Percentiles rank a stretch among this genome's conserved stretches.
These are phyloP conservation scores for Drosophila buzzatii DNA, from an alignment of 2,888 invertebrate species.

Conservation along the genomic window DNA sequence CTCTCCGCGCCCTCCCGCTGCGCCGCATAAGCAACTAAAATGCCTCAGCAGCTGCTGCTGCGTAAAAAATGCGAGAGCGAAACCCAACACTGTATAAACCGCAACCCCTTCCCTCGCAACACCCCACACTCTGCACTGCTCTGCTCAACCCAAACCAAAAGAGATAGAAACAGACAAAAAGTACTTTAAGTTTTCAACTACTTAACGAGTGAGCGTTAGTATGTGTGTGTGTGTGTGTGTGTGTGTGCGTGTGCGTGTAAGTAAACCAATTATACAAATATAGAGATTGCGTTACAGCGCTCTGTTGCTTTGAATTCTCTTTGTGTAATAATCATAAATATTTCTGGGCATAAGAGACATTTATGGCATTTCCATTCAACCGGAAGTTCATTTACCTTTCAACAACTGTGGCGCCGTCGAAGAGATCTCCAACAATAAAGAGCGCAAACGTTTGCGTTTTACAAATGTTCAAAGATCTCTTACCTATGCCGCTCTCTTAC, in stretches of 20 bases:
- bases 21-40: slow-evolving; percentile 17
- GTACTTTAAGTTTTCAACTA: slow-evolving; percentile 58
- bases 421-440: slow-evolving; percentile 41
- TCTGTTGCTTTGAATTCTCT: slow-evolving; percentile 24
- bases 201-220: slow-evolving; percentile 28
- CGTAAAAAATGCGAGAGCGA: slow-evolving; percentile 60
- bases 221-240: slow-evolving; percentile 17
- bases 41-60: slow-evolving; percentile 53
- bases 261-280: slow-evolving; percentile 68
- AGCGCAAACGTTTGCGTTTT: slow-evolving; percentile 11
- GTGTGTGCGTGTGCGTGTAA: slow-evolving; percentile 27
- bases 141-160: slow-evolving; percentile 9
- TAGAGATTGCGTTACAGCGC: slow-evolving; percentile 60
- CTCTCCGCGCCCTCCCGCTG: slow-evolving; percentile 10
- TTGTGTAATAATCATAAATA: slow-evolving; percentile 29
- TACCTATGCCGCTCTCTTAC: background rate
- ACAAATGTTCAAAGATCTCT: slow-evolving; percentile 39
- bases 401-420: slow-evolving; percentile 39
- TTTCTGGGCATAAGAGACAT: slow-evolving; percentile 26
- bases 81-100: slow-evolving; percentile 28
- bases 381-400: slow-evolving; percentile 83
- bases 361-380: slow-evolving; percentile 64
- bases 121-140: too few species aligned
- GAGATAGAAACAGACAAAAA: slow-evolving; percentile 34
- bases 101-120: background rate